Percentiles rank a stretch among this genome's conserved stretches.
phyloP scores from a whole-genome alignment of 2,888 invertebrate species.

The Eristalis arbustorum region DNA sequence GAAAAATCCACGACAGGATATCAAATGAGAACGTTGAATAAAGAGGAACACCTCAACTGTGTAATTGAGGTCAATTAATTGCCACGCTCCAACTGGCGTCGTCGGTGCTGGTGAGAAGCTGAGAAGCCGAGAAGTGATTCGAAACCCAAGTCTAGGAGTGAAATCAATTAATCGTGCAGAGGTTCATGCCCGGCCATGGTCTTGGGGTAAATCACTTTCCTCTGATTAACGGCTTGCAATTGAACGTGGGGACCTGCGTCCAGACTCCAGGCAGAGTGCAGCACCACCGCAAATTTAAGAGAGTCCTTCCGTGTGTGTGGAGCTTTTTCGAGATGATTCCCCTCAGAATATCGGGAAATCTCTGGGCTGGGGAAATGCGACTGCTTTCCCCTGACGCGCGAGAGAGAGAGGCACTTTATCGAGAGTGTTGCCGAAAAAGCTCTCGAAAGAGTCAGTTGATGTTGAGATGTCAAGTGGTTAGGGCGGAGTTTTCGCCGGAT shows the following conservation, averaged over 20 bases:
- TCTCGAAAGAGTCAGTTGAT: slow-evolving; percentile 24
- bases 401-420: not conserved
- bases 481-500: slow-evolving; percentile 7
- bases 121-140: not conserved
- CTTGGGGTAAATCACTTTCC: slow-evolving; percentile 8
- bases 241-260: not conserved
- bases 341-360: slow-evolving; percentile 51
- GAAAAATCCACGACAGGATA: slow-evolving; percentile 27
- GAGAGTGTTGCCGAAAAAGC: slow-evolving; percentile 21
- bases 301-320: not conserved
- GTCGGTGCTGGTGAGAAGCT: not conserved
- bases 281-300: slow-evolving; percentile 22
- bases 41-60: slow-evolving; percentile 33
- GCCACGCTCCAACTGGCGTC: not conserved
- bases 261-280: not conserved
- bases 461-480: slow-evolving; percentile 22
- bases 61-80: slow-evolving; percentile 50
- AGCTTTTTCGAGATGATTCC: slow-evolving; percentile 39
- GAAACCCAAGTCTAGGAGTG: not conserved
- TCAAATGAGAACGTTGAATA: slow-evolving; percentile 29
- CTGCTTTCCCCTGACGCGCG: not conserved
- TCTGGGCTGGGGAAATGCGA: not conserved
- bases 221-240: not conserved
- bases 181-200: not conserved
- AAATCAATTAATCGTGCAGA: slow-evolving; percentile 10